Conservation (phyloP, 1,140 invertebrate species). For the Drosophila varians region DNA sequence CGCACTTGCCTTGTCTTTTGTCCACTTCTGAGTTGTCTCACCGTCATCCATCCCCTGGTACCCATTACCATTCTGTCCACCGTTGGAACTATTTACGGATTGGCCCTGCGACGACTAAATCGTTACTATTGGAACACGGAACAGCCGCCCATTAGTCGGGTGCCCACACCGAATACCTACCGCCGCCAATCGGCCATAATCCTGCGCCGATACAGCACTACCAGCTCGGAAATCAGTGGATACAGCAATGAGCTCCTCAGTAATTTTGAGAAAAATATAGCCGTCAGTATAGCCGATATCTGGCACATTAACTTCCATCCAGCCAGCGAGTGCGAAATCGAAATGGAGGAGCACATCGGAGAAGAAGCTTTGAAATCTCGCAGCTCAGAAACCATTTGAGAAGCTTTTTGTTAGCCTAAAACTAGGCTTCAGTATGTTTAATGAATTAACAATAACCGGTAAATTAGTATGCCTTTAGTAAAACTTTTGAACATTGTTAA, state of each 20-base stretch:
- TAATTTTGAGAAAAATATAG: constrained; percentile 56
- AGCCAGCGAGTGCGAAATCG: constrained; percentile 45
- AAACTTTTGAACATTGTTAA: too few species aligned
- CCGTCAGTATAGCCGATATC: constrained; percentile 72
- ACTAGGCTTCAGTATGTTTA: constrained; percentile 34
- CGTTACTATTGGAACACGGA: constrained; percentile 74
- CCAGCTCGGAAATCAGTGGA: constrained; percentile 58
- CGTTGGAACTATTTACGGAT: constrained; percentile 62
- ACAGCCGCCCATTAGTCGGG: constrained; percentile 55
- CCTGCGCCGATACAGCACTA: constrained; percentile 46
- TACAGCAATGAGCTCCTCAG: constrained; percentile 50
- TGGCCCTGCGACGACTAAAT: constrained; percentile 64
- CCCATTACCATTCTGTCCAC: constrained; percentile 71
- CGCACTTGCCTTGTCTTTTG: constrained; percentile 63
- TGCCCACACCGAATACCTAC: constrained; percentile 73
- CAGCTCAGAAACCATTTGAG: constrained; percentile 60
- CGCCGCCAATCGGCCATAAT: constrained; percentile 63
- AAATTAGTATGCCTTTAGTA: background rate
- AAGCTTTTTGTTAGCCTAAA: constrained; percentile 18
- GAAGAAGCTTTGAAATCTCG: constrained; percentile 15
- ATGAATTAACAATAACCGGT: background rate
- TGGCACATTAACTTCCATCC: constrained; percentile 70
- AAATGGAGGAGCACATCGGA: constrained; percentile 12
- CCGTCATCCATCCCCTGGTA: constrained; percentile 61
- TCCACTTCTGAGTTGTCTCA: constrained; percentile 63